Evolutionary conservation across 2,113 vertebrate genomes (phyloP).

Genomic region (Passer montanus): DNA sequence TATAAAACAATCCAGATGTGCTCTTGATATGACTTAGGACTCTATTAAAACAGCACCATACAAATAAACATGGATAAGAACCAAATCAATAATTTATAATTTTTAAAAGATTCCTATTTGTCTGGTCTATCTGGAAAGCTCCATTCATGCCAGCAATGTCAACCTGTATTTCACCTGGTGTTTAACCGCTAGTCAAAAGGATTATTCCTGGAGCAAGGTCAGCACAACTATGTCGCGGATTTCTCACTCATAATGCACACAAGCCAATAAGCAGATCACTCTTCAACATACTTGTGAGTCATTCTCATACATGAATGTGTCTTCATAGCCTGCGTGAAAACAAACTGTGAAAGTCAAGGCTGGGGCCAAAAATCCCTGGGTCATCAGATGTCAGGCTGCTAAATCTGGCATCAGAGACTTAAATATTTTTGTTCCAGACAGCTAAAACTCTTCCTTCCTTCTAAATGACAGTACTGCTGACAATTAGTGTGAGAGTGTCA

Average conservation of each 20-base stretch:
- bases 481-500: not conserved
- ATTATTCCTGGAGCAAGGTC: not conserved
- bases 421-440: not conserved
- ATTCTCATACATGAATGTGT: not conserved
- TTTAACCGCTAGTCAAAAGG: not conserved
- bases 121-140: not conserved
- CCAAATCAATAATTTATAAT: not conserved
- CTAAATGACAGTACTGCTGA: not conserved
- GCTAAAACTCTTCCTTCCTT: not conserved
- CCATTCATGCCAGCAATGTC: not conserved
- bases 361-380: not conserved
- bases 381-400: not conserved
- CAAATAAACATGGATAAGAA: not conserved
- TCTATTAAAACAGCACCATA: not conserved
- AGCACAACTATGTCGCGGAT: not conserved
- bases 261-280: not conserved
- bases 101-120: not conserved
- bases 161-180: not conserved
- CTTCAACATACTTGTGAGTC: not conserved
- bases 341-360: not conserved
- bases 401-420: not conserved
- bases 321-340: not conserved
- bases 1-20: not conserved
- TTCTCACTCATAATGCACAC: constrained; percentile 5
- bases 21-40: not conserved